Percentiles rank a stretch among this genome's conserved stretches.
Conservation (phyloP, 1,140 invertebrate species). For the Nebria ingens region DNA sequence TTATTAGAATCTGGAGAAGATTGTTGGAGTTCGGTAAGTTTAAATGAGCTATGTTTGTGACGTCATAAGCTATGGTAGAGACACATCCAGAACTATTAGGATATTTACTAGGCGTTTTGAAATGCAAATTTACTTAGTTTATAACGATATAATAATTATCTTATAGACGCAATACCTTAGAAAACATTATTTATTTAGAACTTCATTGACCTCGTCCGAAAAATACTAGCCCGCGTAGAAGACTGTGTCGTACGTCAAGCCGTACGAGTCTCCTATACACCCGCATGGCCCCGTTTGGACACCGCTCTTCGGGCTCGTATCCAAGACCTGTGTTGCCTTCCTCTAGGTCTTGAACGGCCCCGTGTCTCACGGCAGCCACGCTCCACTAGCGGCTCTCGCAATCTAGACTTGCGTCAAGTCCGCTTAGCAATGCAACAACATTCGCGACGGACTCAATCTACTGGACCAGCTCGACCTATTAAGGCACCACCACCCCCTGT, state of each 20-base stretch:
- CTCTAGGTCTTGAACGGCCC: constrained; percentile 28
- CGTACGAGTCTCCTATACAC: constrained; percentile 46
- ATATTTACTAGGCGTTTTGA: constrained; percentile 19
- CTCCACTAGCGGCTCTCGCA: constrained; percentile 29
- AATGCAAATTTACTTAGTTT: constrained; percentile 14
- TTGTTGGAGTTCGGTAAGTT: constrained; percentile 22
- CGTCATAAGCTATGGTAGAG: too few relatives aligned
- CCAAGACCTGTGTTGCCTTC: constrained; percentile 46
- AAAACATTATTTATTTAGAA: neutral
- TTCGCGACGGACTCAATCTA: constrained; percentile 16
- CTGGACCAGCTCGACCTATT: constrained; percentile 35
- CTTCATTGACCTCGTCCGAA: constrained; percentile 22
- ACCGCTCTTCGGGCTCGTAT: constrained; percentile 46
- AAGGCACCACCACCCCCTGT: constrained; percentile 45
- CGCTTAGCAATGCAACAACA: constrained; percentile 48
- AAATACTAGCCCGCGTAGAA: constrained; percentile 42
- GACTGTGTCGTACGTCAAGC: constrained; percentile 52
- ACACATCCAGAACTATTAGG: too few relatives aligned
- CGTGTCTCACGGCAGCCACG: constrained; percentile 26
- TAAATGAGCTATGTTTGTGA: too few relatives aligned
- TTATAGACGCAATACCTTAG: neutral
- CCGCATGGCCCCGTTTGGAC: constrained; percentile 53
- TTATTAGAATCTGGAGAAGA: constrained; percentile 20
- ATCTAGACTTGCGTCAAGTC: constrained; percentile 43
- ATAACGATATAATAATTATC: neutral